Base-by-base conservation (phyloP, 2,113 vertebrate species). In the Festucalex cinctus region DNA sequence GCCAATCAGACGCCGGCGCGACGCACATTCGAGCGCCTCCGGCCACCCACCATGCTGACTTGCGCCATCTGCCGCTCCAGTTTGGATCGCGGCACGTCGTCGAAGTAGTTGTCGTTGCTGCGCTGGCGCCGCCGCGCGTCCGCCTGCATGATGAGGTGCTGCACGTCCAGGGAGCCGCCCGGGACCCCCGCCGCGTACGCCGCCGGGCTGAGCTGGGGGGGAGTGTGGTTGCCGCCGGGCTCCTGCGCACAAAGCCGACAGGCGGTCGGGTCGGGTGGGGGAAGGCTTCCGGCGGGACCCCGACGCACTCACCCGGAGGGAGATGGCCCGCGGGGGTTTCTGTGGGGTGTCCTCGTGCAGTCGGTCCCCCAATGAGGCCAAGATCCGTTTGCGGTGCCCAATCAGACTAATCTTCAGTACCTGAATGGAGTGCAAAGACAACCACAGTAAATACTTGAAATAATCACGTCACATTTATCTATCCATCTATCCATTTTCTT, bases 131-230 rank as follows among this genome's bases (percentile, higher is more conserved):
- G 95, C 89, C 96, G 94, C 77, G 96, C 97, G 92, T 98, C 97
- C 2, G 96, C 97, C 94, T 99, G 97, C 97, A 99, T 99, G 93
- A 99, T 99, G 94, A 99, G 96, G 91, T 99, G 97, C 90, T 97
- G 96, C 86, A 98, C 95, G 95, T 98, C 97, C 87, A 98, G 95
- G 78, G 97, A 99, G 88, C 96, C 89, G 9, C 88, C 88, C 6
- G 88, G 88, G 82, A 89, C 80, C 63, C 88, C 95, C 87, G 96
- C 94, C 84, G 96, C 94, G 90, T 98, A 97, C 85, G 93, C 94
- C 39, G 96, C 96, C 67, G 96, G 96, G 88, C 95, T 97, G 88
- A 98, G 90, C 92, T 98, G 96, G 82, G 96, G 96, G 88, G 96
- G 96, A 76, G 95, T 98, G 91, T 98, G 95, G 88, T 96, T 97